These are phyloP conservation scores for Gerris lacustris DNA, from an alignment of 2,888 invertebrate genomes.

Conservation along the genomic window DNA sequence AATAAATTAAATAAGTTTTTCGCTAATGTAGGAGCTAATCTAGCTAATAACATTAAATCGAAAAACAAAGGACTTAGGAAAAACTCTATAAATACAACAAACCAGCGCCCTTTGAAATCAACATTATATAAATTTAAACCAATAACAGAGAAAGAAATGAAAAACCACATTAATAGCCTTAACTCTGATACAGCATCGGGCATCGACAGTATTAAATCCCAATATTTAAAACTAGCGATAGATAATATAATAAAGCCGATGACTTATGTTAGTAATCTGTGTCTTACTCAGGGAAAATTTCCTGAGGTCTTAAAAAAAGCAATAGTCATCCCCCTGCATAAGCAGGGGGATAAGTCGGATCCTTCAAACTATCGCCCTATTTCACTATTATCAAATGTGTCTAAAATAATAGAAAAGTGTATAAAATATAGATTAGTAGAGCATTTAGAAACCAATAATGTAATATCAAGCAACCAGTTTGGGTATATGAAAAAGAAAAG, in stretches of 20 bases:
- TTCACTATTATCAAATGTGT: background rate
- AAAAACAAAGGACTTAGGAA: too few species aligned
- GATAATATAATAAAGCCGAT: background rate
- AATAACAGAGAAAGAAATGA: constrained; percentile 13
- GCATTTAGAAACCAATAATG: background rate
- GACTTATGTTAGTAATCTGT: background rate
- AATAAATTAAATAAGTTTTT: constrained; percentile 13
- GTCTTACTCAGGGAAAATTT: background rate
- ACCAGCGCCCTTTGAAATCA: too few species aligned
- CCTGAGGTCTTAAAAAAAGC: background rate
- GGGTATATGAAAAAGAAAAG: background rate
- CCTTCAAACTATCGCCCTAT: background rate
- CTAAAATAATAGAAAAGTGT: background rate
- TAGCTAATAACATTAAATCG: constrained; percentile 10
- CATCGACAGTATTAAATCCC: constrained; percentile 6
- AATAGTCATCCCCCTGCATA: background rate
- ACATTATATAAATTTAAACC: constrained; percentile 5
- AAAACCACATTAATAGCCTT: background rate
- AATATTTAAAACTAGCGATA: background rate
- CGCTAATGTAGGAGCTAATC: constrained; percentile 6
- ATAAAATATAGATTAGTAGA: background rate
- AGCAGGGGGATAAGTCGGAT: background rate
- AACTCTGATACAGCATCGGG: constrained; percentile 9
- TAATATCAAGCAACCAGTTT: background rate
- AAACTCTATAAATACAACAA: background rate